These are phyloP conservation scores for Xyliphius kryptos DNA, from an alignment of 2,113 vertebrate species.

Conservation along the genomic window DNA sequence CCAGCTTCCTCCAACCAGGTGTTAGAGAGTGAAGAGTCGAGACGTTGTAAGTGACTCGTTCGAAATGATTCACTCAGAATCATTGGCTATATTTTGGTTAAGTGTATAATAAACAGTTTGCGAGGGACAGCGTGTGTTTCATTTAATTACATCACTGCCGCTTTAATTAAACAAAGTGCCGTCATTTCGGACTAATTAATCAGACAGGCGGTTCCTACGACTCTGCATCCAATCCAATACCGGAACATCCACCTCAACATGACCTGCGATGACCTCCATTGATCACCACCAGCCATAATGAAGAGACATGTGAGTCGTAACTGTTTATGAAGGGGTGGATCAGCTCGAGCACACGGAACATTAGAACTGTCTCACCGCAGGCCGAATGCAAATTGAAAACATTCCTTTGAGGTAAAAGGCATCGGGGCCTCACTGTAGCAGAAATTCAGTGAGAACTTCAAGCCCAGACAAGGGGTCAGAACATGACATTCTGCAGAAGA, in stretches of 20 bases:
- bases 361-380: slow-evolving; percentile 15
- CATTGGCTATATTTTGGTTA: slow-evolving; percentile 18
- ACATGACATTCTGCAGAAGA: slow-evolving; percentile 10
- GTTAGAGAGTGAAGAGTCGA: neutral
- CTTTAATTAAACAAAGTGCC: slow-evolving; percentile 3
- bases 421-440: slow-evolving; percentile 24
- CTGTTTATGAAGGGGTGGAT: slow-evolving; percentile 30
- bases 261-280: slow-evolving; percentile 21
- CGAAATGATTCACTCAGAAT: neutral
- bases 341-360: slow-evolving; percentile 26
- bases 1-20: slow-evolving; percentile 1
- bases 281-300: slow-evolving; percentile 14
- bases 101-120: slow-evolving; percentile 5
- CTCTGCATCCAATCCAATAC: slow-evolving; percentile 5
- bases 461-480: slow-evolving; percentile 31
- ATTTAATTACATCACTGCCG: slow-evolving; percentile 17
- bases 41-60: slow-evolving; percentile 8
- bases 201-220: neutral
- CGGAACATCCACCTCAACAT: slow-evolving; percentile 3
- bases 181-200: slow-evolving; percentile 26
- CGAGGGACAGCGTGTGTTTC: slow-evolving; percentile 9
- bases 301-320: slow-evolving; percentile 3
- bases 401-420: slow-evolving; percentile 22
- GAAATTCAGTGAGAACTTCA: slow-evolving; percentile 17
- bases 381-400: slow-evolving; percentile 14